Evolutionary conservation across 1,140 invertebrate genomes (phyloP).

Genomic region (Caerostris extrusa): DNA sequence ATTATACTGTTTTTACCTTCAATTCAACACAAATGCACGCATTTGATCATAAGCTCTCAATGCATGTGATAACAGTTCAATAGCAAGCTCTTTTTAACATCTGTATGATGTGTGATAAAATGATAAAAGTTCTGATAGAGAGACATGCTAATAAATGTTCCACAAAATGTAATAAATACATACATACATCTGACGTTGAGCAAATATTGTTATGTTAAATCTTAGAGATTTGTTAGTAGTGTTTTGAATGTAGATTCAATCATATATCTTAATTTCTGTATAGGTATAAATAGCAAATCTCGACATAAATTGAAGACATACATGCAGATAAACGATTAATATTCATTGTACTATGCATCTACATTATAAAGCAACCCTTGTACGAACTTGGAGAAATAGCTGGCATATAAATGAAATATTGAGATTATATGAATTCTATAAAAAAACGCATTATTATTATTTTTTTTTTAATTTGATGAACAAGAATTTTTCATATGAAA

Average conservation of each 20-base stretch:
- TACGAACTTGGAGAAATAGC: background rate
- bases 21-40: background rate
- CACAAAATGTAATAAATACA: constrained; percentile 10
- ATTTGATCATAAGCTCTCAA: constrained; percentile 28
- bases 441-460: background rate
- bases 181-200: background rate
- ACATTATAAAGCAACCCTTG: background rate
- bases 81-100: constrained; percentile 36
- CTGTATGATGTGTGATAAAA: constrained; percentile 22
- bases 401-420: background rate
- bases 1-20: background rate
- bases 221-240: background rate
- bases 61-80: background rate
- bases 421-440: background rate
- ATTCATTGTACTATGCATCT: too few species aligned
- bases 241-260: background rate
- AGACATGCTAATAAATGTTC: constrained; percentile 17
- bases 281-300: too few species aligned
- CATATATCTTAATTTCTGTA: background rate
- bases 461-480: constrained; percentile 10
- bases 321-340: too few species aligned
- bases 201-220: background rate
- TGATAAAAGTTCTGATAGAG: background rate
- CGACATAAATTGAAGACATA: too few species aligned
- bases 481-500: background rate